Evolutionary conservation across 1,140 invertebrate genomes (phyloP), one percentile per base, ranked within the genome.

Genomic region (Nixonia krombeini): DNA sequence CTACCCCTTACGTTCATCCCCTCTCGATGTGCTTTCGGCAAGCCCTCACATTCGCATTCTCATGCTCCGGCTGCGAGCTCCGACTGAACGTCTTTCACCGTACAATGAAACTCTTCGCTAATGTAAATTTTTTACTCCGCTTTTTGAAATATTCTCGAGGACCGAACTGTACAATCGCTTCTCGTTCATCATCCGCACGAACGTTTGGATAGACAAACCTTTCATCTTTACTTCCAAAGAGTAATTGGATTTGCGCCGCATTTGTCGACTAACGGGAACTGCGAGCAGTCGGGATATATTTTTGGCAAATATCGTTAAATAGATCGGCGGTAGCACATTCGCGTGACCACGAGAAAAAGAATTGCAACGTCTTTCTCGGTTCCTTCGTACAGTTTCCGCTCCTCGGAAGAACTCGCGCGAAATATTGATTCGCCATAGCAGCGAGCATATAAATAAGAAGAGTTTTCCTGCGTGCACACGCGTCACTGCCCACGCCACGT

Each of bases 391-490:
- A 37, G 7, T 37, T 61, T 41, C 15, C 15, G 4, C 4, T 37
- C 2, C 29, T 61, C 70, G 51, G 53, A 56, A 56, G 73, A 74
- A 75, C 58, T 75, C 76, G 73, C 65, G 75, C 71, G 70, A 74
- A 79, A 79, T 83, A 83, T 83, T 77, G 81, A 83, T 83, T 83
- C 72, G 69, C 59, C 71, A 70, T 76, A 74, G 76, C 62, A 42
- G 26, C 31, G 70, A 73, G 75, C 81, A 82, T 79, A 84, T 82
- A 82, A 84, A 83, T 83, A 82, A 84, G 82, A 79, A 80, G 81
- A 83, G 80, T 83, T 84, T 83, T 83, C 75, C 78, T 78, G 79
- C 79, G 82, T 83, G 82, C 82, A 81, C 77, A 83, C 80, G 82
- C 81, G 81, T 84, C 81, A 83, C 75, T 83, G 79, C 65, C 75